Conservation (phyloP, 2,888 invertebrate species). For the Cephalotes varians region DNA sequence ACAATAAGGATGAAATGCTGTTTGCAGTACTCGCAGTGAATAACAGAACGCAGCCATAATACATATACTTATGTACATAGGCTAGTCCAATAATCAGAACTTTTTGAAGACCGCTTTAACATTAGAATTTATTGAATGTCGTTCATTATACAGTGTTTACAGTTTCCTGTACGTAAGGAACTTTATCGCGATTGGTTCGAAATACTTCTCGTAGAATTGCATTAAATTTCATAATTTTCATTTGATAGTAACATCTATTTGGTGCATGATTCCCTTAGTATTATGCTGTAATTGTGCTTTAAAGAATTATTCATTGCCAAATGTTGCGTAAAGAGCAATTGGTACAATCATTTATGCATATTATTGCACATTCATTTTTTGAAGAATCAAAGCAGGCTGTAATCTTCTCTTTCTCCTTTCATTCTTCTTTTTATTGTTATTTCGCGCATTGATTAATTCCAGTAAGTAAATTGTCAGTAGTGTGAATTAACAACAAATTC, state of each 20-base stretch:
- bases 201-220: neutral
- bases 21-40: no score
- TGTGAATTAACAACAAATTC: neutral
- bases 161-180: neutral
- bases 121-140: neutral
- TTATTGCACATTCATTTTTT: neutral
- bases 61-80: constrained; percentile 30
- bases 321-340: neutral
- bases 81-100: constrained; percentile 16
- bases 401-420: neutral
- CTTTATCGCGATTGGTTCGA: neutral
- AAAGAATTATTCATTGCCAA: neutral
- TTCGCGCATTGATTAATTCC: neutral
- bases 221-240: neutral
- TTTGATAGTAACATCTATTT: neutral
- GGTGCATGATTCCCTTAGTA: neutral
- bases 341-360: neutral
- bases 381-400: neutral
- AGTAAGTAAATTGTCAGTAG: no score
- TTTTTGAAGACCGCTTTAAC: neutral
- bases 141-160: neutral
- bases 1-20: no score
- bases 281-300: constrained; percentile 15
- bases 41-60: no score
- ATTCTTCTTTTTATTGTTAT: neutral